Evolutionary conservation across 92 coral and sea anemone genomes (phyloP), one percentile per base, ranked within the genome.

Genomic region (Parazoanthus darwini): DNA sequence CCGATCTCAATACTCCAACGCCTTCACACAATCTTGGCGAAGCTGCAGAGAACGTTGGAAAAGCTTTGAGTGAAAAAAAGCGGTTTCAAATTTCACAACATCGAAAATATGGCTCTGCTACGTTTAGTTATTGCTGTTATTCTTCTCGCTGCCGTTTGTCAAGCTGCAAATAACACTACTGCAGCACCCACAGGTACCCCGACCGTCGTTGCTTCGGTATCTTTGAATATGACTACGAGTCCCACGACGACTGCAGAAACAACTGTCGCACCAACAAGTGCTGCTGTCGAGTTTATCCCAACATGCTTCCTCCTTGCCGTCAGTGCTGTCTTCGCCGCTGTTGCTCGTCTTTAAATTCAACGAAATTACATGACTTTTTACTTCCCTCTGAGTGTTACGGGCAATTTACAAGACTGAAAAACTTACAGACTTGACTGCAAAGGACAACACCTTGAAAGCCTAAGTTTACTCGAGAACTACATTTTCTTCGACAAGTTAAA

Each of bases 1-100:
- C n/a, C n/a, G n/a, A n/a, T n/a, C 85, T 88, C 90, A 85, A 85
- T 79, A 74, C 78, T 90, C 88, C 88, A 90, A 86, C 92, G 92
- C 77, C 89, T 86, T 20, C 46, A 68, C 92, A 86, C 65, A 48
- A 3, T 43, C 84, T 16, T 44, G 23, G 25, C 8, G 74, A 80
- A 85, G 82, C 71, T 42, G 67, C 8, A 6, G 11, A 3, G n/a
- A 23, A 2, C 23, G 4, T 16, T 63, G 5, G 5, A 15, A 26
- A 7, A 5, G 6, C 29, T 83, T 23, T 8, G 67, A 44, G 43
- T 56, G 65, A 6, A 9, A 13, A 78, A 36, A 65, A 22, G 48
- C 3, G 66, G 77, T 68, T 87, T 87, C 89, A 65, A 63, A 43
- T 67, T 86, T 43, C 84, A 75, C 77, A 67, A 77, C 43, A 80